Evolutionary conservation across 92 coral and sea anemone genomes (phyloP), one percentile per base, ranked within the genome.

Genomic region (Isaurus tuberculatus): DNA sequence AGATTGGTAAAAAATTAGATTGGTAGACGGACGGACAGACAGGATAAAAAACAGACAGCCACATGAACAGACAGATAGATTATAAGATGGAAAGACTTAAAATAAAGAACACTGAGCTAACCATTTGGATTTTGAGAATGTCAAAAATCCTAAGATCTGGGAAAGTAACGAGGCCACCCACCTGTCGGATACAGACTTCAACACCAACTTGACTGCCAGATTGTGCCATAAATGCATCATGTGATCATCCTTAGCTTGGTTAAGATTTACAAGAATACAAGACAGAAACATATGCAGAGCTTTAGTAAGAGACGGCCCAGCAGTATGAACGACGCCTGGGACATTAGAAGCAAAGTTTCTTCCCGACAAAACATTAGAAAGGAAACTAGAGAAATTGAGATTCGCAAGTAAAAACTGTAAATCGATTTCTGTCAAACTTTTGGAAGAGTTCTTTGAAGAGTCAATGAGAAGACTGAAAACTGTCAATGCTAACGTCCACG

Each of bases 111-210:
- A n/a, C n/a, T n/a, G n/a, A n/a, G n/a, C n/a, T n/a, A n/a, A n/a
- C n/a, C n/a, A n/a, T n/a, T n/a, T n/a, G n/a, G n/a, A n/a, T n/a
- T n/a, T n/a, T n/a, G n/a, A n/a, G n/a, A n/a, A n/a, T n/a, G n/a
- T n/a, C n/a, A n/a, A n/a, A n/a, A n/a, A n/a, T n/a, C n/a, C n/a
- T n/a, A n/a, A n/a, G n/a, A n/a, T n/a, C n/a, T n/a, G n/a, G n/a
- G n/a, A n/a, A n/a, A n/a, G n/a, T n/a, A n/a, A 10, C 32, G 7
- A 40, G 11, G 11, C 4, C 43, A 40, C 46, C 17, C 36, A 77
- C 82, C 82, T 77, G 70, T 77, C 82, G 34, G 82, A 77, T 26
- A 77, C 53, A 77, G 49, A 77, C 29, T 77, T 60, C 23, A 77
- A 51, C 70, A 77, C 70, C 46, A 77, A 70, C 65, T 33, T 34